A percentile compares a stretch with the other conserved stretches of the same genome.
Evolutionary conservation across 2,888 invertebrate species (phyloP).

Genomic region (Allygus modestus): DNA sequence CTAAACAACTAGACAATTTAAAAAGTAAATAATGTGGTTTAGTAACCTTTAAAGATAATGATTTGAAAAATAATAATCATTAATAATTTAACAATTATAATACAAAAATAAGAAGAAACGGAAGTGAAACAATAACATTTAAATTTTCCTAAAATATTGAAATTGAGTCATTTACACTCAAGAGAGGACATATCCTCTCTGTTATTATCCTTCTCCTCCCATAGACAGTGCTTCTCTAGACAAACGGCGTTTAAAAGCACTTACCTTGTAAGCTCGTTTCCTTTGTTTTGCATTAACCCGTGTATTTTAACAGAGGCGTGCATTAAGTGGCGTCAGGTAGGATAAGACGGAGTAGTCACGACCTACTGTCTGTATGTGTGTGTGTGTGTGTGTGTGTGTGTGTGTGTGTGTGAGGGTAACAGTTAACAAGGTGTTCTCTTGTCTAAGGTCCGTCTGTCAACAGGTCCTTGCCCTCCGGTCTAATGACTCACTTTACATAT

Average conservation of each 20-base stretch:
- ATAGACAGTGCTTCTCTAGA: not conserved
- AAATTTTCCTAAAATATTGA: too few species aligned
- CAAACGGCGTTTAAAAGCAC: slow-evolving; percentile 23
- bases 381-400: slow-evolving; percentile 39
- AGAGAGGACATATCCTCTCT: too few species aligned
- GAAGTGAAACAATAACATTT: too few species aligned
- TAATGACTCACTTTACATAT: slow-evolving; percentile 25
- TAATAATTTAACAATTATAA: too few species aligned
- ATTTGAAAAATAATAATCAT: too few species aligned
- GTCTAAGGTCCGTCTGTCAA: not conserved
- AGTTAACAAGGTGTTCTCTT: not conserved
- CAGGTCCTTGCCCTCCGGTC: slow-evolving; percentile 23
- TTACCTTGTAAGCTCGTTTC: slow-evolving; percentile 1
- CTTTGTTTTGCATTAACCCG: slow-evolving; percentile 11
- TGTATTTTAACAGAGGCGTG: not conserved
- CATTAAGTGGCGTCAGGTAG: not conserved
- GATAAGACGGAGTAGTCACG: slow-evolving; percentile 8
- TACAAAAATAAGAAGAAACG: too few species aligned
- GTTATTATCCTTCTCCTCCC: not conserved
- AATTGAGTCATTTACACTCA: not conserved
- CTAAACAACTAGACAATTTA: too few species aligned
- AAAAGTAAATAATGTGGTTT: too few species aligned
- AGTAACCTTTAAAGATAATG: too few species aligned
- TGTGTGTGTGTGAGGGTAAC: slow-evolving; percentile 20
- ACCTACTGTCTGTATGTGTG: too few species aligned